A percentile compares a stretch with the other conserved stretches of the same genome.
Evolutionary conservation across 2,113 vertebrate genomes (phyloP).

Genomic region (Hassar affinis): DNA sequence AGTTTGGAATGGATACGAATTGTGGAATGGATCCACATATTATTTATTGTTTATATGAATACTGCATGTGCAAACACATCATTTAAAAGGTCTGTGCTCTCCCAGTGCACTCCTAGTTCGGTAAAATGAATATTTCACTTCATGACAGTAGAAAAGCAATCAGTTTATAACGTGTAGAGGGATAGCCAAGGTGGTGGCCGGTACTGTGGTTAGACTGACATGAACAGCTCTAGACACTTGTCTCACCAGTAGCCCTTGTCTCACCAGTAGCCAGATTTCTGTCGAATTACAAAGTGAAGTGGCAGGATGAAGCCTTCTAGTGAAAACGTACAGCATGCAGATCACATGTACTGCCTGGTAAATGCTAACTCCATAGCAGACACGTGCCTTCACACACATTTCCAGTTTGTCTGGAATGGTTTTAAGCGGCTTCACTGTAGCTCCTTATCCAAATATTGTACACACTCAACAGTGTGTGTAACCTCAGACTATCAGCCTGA

Average conservation of each 20-base stretch:
- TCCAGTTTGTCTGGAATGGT: slow-evolving; percentile 1
- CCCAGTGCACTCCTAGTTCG: too few species aligned
- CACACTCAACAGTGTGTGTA: slow-evolving; percentile 12
- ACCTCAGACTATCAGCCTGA: neutral
- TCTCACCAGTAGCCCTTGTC: neutral
- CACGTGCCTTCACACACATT: neutral
- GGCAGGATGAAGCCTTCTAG: neutral
- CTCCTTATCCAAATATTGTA: slow-evolving; percentile 2
- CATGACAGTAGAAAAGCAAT: neutral
- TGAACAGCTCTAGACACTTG: neutral
- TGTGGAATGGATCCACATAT: too few species aligned
- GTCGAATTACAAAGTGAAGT: neutral
- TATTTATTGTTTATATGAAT: too few species aligned
- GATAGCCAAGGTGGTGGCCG: neutral
- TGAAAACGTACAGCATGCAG: neutral
- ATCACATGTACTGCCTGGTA: neutral
- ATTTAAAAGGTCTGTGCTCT: too few species aligned
- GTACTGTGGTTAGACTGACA: neutral
- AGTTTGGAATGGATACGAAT: too few species aligned
- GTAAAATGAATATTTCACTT: too few species aligned
- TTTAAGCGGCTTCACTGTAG: neutral
- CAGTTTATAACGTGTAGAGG: neutral
- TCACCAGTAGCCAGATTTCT: neutral
- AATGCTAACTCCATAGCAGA: slow-evolving; percentile 11
- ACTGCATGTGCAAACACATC: too few species aligned